A percentile compares a stretch with the other conserved stretches of the same genome.
Conservation (phyloP, 2,113 vertebrate species). For the Haplotaxodon microlepis region DNA sequence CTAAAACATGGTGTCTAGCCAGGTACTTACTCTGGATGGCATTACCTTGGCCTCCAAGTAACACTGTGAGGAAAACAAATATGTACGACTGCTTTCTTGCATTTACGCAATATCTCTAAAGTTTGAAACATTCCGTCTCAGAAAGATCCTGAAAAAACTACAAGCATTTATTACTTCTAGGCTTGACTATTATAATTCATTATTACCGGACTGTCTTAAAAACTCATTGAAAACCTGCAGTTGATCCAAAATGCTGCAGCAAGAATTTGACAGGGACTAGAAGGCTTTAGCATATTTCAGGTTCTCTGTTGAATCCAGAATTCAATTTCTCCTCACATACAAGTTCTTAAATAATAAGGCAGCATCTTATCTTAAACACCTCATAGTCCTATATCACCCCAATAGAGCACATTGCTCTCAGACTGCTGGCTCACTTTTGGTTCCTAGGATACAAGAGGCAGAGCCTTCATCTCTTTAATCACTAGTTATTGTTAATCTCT, state of each 20-base stretch:
- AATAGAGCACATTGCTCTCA: background rate
- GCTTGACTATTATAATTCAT: background rate
- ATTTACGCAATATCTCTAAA: background rate
- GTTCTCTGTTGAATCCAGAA: background rate
- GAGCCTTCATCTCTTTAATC: background rate
- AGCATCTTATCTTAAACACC: background rate
- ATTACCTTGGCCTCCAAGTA: background rate
- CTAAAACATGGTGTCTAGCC: background rate
- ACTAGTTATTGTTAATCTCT: background rate
- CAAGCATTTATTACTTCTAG: background rate
- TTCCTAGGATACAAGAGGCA: background rate
- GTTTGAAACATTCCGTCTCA: background rate
- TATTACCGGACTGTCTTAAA: background rate
- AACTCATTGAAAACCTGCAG: background rate
- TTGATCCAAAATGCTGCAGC: background rate
- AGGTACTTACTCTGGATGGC: background rate
- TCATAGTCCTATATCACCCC: background rate
- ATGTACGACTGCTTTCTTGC: background rate
- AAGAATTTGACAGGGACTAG: background rate
- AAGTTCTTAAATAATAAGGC: background rate
- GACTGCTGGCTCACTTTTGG: background rate
- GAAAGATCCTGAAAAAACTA: background rate
- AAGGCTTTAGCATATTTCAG: background rate
- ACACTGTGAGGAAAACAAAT: background rate
- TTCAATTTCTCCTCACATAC: background rate